Base-by-base conservation (phyloP, 2,888 invertebrate species). In the Sinelater perroti region DNA sequence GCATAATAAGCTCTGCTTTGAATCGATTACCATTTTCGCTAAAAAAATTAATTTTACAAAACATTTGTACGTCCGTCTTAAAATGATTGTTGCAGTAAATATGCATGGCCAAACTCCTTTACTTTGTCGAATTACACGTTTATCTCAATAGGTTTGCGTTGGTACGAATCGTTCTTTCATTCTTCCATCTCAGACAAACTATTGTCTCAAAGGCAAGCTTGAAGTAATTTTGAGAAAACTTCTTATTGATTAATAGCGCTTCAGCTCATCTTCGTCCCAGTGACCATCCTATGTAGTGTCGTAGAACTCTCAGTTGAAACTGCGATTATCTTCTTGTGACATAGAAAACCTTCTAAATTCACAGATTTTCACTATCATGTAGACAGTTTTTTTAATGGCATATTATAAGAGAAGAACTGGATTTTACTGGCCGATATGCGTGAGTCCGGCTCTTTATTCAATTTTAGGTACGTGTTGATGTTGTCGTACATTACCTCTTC, bases 331-430 rank as follows among this genome's bases (percentile, higher is more conserved):
- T 6, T 95, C 95, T 75, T 93, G 91, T 11, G 92, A 91, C 88
- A 94, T 92, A 31, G 90, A 85, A 79, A 95, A 96, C 89, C 92
- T 93, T 42, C 83, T 82, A 75, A 95, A 95, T 16, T 95, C 95
- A 76, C 93, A 94, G 21, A 95, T 76, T 76, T 95, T 95, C 24
- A 95, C 91, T 61, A 95, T 80, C 90, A 96, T 90, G 80, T 95
- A 96, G 47, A 95, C 92, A 0, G 93, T n/a, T 95, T 60, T 94
- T 84, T 6, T 87, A 85, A 72, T 91, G 89, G 63, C 87, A 86
- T n/a, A 75, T 92, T 92, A 83, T 90, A 90, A 0, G 95, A 95
- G 56, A 93, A 84, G 78, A 95, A 90, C 36, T 95, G 87, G 54
- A 95, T 82, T 77, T 88, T 88, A 66, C 88, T 89, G 10, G 93